Conservation (phyloP, 2,888 invertebrate genomes). For the Sphecodes monilicornis region DNA sequence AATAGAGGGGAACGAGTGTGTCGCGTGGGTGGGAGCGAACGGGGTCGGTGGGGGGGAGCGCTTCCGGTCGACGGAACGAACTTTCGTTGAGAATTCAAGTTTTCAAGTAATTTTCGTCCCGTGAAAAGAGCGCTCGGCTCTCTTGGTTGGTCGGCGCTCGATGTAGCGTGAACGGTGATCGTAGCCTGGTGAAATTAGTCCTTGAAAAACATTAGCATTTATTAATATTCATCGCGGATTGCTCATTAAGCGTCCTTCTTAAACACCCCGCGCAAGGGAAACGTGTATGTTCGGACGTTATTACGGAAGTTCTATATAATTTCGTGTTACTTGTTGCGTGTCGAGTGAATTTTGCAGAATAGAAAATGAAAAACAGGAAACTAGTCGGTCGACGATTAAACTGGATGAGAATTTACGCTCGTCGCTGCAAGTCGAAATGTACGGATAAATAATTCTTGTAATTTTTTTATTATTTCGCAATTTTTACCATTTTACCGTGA, state of each 20-base stretch:
- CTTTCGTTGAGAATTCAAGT: slow-evolving; percentile 34
- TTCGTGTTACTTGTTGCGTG: slow-evolving; percentile 15
- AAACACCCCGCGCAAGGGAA: background rate
- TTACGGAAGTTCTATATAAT: background rate
- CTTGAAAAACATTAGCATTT: slow-evolving; percentile 41
- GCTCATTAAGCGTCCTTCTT: slow-evolving; percentile 26
- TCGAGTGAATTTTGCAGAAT: background rate
- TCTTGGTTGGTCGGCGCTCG: background rate
- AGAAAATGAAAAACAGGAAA: background rate
- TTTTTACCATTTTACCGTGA: background rate
- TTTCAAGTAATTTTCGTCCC: slow-evolving; percentile 30
- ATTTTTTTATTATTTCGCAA: background rate
- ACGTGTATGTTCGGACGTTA: slow-evolving; percentile 1
- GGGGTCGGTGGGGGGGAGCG: slow-evolving; percentile 9
- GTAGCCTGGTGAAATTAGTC: slow-evolving; percentile 36
- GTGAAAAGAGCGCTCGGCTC: background rate
- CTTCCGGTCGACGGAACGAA: slow-evolving; percentile 40
- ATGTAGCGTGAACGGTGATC: slow-evolving; percentile 53
- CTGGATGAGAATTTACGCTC: background rate
- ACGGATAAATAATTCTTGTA: slow-evolving; percentile 3
- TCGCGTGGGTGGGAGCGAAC: slow-evolving; percentile 15
- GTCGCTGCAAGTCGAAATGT: background rate
- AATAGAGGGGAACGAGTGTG: slow-evolving; percentile 10
- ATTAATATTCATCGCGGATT: slow-evolving; percentile 49
- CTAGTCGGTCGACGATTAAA: background rate